Evolutionary conservation across 2,113 vertebrate genomes (phyloP).

Genomic region (Hypanus sabinus): DNA sequence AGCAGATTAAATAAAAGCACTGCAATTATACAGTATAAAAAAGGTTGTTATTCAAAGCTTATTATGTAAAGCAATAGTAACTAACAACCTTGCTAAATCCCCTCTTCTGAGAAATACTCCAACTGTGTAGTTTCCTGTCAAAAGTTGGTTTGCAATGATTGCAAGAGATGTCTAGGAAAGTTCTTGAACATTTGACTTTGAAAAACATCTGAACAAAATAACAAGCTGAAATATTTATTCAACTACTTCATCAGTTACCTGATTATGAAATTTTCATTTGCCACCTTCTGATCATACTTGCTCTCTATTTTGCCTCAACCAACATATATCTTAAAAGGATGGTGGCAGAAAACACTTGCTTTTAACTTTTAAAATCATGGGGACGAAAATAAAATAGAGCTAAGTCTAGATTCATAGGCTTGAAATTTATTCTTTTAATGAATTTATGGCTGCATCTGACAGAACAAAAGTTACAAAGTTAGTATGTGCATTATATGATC

Average conservation of each 20-base stretch:
- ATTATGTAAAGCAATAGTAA: background rate
- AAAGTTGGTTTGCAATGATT: constrained; percentile 52
- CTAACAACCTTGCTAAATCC: background rate
- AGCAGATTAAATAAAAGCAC: too few species aligned
- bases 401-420: too few species aligned
- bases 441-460: background rate
- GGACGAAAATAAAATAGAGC: background rate
- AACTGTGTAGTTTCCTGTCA: constrained; percentile 74
- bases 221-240: background rate
- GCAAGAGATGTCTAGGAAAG: constrained; percentile 65
- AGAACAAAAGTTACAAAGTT: background rate
- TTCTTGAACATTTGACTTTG: constrained; percentile 64
- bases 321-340: background rate
- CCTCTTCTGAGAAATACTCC: constrained; percentile 72
- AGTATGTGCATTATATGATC: too few species aligned
- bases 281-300: background rate
- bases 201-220: constrained; percentile 51
- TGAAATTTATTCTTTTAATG: too few species aligned
- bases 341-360: background rate
- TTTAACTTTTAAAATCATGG: background rate
- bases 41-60: background rate
- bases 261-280: background rate
- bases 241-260: background rate
- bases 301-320: background rate
- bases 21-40: background rate